A percentile compares a stretch with the other conserved stretches of the same genome.
These are phyloP conservation scores for Oreochromis tanganicae DNA, from an alignment of 2,113 vertebrate genomes.

Conservation along the genomic window DNA sequence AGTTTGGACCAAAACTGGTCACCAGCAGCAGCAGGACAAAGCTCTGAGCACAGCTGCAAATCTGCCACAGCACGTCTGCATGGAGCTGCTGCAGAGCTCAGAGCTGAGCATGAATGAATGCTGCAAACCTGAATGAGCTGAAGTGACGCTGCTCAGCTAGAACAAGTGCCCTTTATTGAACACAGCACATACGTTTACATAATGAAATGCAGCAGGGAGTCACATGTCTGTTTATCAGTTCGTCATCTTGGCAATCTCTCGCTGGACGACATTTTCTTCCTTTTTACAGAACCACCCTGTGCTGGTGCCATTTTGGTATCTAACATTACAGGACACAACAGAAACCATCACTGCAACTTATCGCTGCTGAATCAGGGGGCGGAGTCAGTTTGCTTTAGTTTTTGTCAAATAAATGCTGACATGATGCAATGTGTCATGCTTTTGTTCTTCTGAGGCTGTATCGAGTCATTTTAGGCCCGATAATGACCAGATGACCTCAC, in stretches of 20 bases:
- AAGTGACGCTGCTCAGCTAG: background rate
- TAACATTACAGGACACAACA: background rate
- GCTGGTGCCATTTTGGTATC: background rate
- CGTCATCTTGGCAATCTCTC: background rate
- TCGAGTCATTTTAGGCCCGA: rapidly evolving
- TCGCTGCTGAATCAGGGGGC: background rate
- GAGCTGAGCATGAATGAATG: background rate
- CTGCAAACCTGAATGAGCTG: background rate
- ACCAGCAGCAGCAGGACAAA: background rate
- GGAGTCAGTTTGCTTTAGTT: background rate
- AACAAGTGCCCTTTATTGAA: background rate
- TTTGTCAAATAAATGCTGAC: background rate
- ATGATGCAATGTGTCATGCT: rapidly evolving
- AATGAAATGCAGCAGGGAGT: rapidly evolving
- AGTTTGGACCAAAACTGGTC: background rate
- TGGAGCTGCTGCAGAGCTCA: background rate
- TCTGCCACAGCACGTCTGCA: background rate
- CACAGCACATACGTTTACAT: background rate
- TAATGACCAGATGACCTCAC: background rate
- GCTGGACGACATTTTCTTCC: background rate
- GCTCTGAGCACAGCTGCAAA: background rate
- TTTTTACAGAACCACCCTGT: background rate
- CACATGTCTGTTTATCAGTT: background rate
- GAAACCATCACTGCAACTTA: background rate
- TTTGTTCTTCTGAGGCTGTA: background rate